Conservation (phyloP, 2,888 invertebrate species). For the Linyphia triangularis region DNA sequence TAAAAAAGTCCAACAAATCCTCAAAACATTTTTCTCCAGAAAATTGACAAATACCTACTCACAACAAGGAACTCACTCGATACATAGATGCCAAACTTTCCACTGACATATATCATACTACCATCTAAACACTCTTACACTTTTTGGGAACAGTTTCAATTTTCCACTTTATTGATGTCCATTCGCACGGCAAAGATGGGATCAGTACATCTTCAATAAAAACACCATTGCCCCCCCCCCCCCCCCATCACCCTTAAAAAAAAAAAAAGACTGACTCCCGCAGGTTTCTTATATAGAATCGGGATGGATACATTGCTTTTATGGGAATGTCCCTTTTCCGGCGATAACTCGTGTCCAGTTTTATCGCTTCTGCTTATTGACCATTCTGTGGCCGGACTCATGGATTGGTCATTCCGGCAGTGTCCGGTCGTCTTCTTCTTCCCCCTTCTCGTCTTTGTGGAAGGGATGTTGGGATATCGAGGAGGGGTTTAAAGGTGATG, state of each 20-base stretch:
- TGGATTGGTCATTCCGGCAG: not conserved
- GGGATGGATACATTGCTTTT: not conserved
- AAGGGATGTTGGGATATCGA: not conserved
- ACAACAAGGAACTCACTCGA: not conserved
- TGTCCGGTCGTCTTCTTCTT: not conserved
- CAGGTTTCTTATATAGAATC: not conserved
- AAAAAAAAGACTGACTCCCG: not conserved
- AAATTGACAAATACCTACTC: too few species aligned
- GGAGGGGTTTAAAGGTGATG: not conserved
- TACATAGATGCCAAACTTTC: not conserved
- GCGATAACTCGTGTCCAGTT: conserved; percentile 25
- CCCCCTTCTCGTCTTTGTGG: not conserved
- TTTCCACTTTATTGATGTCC: conserved; percentile 19
- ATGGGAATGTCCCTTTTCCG: conserved; percentile 20
- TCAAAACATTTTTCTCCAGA: too few species aligned
- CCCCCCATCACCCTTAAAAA: not conserved
- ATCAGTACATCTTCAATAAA: conserved; percentile 23
- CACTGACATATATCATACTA: too few species aligned
- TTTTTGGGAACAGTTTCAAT: not conserved
- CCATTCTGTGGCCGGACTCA: conserved; percentile 6
- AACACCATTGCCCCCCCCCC: not conserved
- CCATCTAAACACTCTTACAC: not conserved
- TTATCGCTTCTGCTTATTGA: conserved; percentile 12
- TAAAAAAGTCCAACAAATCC: too few species aligned
- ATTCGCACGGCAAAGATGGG: not conserved